Percentiles rank a stretch among this genome's conserved stretches.
Conservation (phyloP, 2,113 vertebrate genomes). For the Nannobrachium achirus region DNA sequence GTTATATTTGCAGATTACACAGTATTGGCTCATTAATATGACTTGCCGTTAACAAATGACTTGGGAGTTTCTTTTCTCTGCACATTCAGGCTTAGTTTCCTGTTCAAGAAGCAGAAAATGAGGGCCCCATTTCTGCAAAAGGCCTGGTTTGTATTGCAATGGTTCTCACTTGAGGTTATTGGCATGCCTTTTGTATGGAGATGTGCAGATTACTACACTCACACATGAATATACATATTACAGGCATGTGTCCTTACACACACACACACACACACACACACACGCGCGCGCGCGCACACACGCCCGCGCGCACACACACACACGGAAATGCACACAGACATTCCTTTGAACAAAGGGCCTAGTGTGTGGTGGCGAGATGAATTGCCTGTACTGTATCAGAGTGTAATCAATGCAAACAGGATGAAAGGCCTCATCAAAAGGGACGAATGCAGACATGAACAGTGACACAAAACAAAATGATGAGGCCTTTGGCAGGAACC, state of each 20-base stretch:
- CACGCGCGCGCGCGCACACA: slow-evolving; percentile 30
- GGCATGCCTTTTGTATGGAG: slow-evolving; percentile 67
- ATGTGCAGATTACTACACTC: slow-evolving; percentile 36
- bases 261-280: slow-evolving; percentile 54
- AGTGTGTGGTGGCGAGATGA: slow-evolving; percentile 78
- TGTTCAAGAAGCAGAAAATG: slow-evolving; percentile 74
- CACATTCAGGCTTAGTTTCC: slow-evolving; percentile 54
- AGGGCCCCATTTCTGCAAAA: slow-evolving; percentile 56
- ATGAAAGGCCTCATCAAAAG: slow-evolving; percentile 77
- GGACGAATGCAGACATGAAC: slow-evolving; percentile 77
- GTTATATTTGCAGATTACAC: slow-evolving; percentile 61
- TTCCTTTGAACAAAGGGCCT: slow-evolving; percentile 80
- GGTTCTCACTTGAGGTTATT: slow-evolving; percentile 59
- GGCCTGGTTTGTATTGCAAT: slow-evolving; percentile 49
- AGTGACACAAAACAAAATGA: slow-evolving; percentile 73
- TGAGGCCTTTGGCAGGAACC: slow-evolving; percentile 64
- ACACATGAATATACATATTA: too few species aligned
- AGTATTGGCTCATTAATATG: slow-evolving; percentile 67
- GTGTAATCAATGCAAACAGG: slow-evolving; percentile 81
- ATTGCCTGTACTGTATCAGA: slow-evolving; percentile 71
- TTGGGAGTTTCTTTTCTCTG: slow-evolving; percentile 48
- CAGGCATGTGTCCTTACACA: slow-evolving; percentile 39
- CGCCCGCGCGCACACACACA: slow-evolving; percentile 42
- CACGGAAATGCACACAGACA: slow-evolving; percentile 52
- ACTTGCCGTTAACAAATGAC: slow-evolving; percentile 67